Base-by-base conservation (phyloP, 2,888 invertebrate genomes). In the Caenorhabditis doughertyi region DNA sequence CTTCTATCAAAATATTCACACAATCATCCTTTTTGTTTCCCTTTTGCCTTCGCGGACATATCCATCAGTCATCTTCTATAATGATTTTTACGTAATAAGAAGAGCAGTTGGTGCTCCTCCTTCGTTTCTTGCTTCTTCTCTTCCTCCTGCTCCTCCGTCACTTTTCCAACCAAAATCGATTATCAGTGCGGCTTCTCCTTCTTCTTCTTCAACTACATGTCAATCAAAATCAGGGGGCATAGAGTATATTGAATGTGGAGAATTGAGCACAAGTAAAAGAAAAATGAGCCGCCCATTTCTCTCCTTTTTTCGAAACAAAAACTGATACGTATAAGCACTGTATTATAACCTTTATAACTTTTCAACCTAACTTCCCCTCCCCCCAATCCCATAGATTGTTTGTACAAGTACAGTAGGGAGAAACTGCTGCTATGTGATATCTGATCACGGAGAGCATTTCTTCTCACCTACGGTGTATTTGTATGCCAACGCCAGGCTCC, bases 191-290 rank as follows among this genome's bases (percentile, higher is more conserved):
- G 67, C 67, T 76, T 76, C 67, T 76, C 49, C 65, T 73, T 35
- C 62, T 29, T 29, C 49, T 58, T 60, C 56, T 65, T 65, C 74
- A 42, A 56, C 74, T 39, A 65, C 67, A 71, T 72, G 79, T 72
- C 79, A 79, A 79, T 79, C 79, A 79, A 79, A 79, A 72, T 76
- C 74, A 76, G 58, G 67, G 49, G 74, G 74, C 64, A 65, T 65
- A 29, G 64, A 65, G 62, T 47, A 44, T 62, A 29, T 27, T 55
- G 58, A 27, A 29, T 21, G 21, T 1, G 49, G 25, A 39, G 47
- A 32, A 56, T 25, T 7, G 58, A 13, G 51, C n/a, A n/a, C 39
- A 53, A 55, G 39, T 25, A 27, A n/a, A n/a, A n/a, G n/a, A n/a
- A n/a, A n/a, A n/a, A n/a, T n/a, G 56, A 56, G 64, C 62, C 72